Evolutionary conservation across 2,888 invertebrate species (phyloP), one percentile per base, ranked within the genome.

Genomic region (Acronicta psi): DNA sequence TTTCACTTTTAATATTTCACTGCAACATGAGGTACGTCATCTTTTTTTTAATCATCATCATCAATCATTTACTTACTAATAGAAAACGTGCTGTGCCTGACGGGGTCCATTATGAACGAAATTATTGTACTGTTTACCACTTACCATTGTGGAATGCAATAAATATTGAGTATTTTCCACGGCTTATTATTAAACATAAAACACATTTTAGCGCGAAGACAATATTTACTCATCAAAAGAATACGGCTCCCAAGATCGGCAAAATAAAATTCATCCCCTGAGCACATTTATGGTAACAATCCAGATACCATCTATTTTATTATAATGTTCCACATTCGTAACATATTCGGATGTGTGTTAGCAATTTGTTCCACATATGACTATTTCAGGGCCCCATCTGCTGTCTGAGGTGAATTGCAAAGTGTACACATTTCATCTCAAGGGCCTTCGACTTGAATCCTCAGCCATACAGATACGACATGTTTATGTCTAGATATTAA

Each of bases 401-500:
- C 51, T 61, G 59, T 52, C 59, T n/a, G n/a, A 72, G 66, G 66
- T 75, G 59, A 64, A 76, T 75, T 69, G 52, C 59, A 43, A 51
- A 61, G 38, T 61, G 46, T 66, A 63, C 57, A 67, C 59, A 70
- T 68, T 67, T 72, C 63, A 70, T 67, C 62, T 63, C 56, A 16
- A 51, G 25, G 25, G 42, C 55, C 44, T 41, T 42, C 42, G 45
- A 40, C 51, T 69, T 65, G 56, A 42, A 59, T 56, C 65, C 44
- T 57, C 43, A 58, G 49, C 61, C 52, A 73, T 70, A 73, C 73
- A 57, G 61, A 60, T 55, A 67, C 38, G 71, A 59, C 68, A 80
- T 81, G 69, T 81, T 84, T 84, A 80, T 80, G 79, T 74, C 74
- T 72, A 65, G 79, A 68, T 80, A 83, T 85, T 82, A 82, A 83